phyloP scores from a whole-genome alignment of 2,113 vertebrate genomes.

The Nerophis lumbriciformis region DNA sequence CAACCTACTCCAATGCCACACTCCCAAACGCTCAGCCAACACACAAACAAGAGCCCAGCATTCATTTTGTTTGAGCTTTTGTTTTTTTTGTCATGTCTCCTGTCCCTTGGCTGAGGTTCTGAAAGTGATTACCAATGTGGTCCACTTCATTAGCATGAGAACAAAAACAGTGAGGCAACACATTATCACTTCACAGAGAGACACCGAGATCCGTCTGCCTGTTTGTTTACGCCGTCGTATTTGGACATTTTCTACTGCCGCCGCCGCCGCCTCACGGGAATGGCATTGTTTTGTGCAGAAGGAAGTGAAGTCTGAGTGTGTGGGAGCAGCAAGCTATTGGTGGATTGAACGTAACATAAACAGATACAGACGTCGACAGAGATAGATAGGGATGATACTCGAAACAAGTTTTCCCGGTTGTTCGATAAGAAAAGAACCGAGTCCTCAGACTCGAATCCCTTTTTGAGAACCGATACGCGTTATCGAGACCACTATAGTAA shows the following conservation, averaged over 20 bases:
- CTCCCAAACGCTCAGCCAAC: conserved; percentile 15
- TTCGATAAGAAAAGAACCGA: too few species aligned
- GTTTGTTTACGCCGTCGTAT: conserved; percentile 65
- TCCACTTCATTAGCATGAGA: conserved; percentile 73
- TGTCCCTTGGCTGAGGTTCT: conserved; percentile 63
- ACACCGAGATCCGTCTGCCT: conserved; percentile 57
- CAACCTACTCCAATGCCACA: conserved; percentile 3
- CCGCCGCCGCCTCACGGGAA: conserved; percentile 52
- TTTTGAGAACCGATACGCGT: too few species aligned
- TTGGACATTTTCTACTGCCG: conserved; percentile 68
- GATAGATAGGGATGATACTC: too few species aligned
- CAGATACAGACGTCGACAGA: conserved; percentile 23
- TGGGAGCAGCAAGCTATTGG: conserved; percentile 16
- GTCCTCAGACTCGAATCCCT: too few species aligned
- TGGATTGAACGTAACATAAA: conserved; percentile 15
- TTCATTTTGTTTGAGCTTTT: conserved; percentile 53
- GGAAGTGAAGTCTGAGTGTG: conserved; percentile 18
- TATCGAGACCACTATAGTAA: too few species aligned
- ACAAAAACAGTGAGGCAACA: conserved; percentile 67
- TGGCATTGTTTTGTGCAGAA: conserved; percentile 26
- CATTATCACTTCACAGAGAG: conserved; percentile 74
- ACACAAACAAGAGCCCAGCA: conserved; percentile 27
- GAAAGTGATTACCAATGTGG: conserved; percentile 70
- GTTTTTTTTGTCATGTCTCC: conserved; percentile 46
- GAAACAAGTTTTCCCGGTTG: too few species aligned